Evolutionary conservation across 2,113 vertebrate genomes (phyloP), one percentile per base, ranked within the genome.

Genomic region (Bufo gargarizans): DNA sequence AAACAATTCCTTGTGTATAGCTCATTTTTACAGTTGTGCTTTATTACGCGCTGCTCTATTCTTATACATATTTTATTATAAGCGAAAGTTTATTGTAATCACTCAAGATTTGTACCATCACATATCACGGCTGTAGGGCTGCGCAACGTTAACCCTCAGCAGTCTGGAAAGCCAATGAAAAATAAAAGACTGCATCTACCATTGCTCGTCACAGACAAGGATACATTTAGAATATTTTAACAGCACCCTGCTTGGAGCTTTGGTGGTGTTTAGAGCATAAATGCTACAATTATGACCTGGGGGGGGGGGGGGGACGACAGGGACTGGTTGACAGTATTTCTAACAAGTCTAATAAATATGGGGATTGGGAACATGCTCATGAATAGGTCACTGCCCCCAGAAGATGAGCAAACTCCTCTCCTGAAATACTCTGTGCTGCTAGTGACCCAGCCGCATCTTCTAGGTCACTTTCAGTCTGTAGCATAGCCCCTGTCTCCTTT

Each of bases 21-120:
- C 83, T 85, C 83, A 85, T 85, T 85, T 72, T 74, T 85, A 56
- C 69, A 76, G 50, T 83, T 69, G 61, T 12, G 33, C 33, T 85
- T 74, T 85, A 85, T 85, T 85, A 45, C 53, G 13, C 33, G 67
- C 83, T 58, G 83, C 13, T 53, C 63, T 47, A 59, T 85, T 85
- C 65, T 59, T 85, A 85, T 85, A 85, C 53, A 85, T 85, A 85
- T 85, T 85, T 85, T 72, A 85, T 85, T 76, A 76, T 85, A 74
- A 58, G 69, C 13, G 65, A 58, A 43, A 45, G 69, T 85, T 74
- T 74, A 74, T 55, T 33, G 67, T 72, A 74, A 85, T 58, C 67
- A 20, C 50, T 76, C 59, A 83, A 6, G 59, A 49, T 83, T 81
- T 59, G 55, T 58, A 19, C 22, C 13, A 17, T 43, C 82, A 55